phyloP scores from a whole-genome alignment of 2,113 vertebrate species.

The Willisornis vidua region DNA sequence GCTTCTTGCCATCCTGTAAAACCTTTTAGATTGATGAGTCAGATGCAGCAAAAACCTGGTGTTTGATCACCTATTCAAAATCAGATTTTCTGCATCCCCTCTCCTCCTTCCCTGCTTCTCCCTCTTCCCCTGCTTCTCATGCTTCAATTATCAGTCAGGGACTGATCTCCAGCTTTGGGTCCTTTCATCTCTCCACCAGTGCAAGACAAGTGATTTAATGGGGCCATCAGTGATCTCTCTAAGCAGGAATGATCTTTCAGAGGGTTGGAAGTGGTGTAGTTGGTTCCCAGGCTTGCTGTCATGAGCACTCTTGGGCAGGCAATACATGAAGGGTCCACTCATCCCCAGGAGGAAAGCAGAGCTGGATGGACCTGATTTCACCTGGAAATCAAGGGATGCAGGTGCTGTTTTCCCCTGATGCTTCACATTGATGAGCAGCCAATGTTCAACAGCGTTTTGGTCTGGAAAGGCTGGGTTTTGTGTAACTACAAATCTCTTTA shows the following conservation, averaged over 20 bases:
- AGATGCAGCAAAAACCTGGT: not conserved
- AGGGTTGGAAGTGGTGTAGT: not conserved
- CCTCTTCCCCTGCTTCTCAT: not conserved
- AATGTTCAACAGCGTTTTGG: not conserved
- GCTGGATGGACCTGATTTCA: not conserved
- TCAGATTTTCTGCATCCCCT: not conserved
- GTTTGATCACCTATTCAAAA: not conserved
- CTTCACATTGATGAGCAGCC: not conserved
- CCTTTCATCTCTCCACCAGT: not conserved
- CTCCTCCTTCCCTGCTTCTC: not conserved
- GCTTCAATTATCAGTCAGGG: fast-evolving
- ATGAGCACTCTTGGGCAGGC: not conserved
- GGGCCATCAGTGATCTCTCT: not conserved
- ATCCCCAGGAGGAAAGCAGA: not conserved
- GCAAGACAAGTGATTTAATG: not conserved
- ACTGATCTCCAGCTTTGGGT: not conserved
- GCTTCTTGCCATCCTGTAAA: not conserved
- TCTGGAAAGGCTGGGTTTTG: not conserved
- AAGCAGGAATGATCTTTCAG: not conserved
- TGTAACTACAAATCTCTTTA: not conserved
- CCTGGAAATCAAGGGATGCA: not conserved
- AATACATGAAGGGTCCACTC: fast-evolving
- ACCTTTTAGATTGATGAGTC: not conserved
- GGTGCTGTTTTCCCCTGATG: not conserved
- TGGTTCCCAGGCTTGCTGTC: not conserved